Percentiles rank a stretch among this genome's conserved stretches.
These are phyloP conservation scores for Delichon dasypus DNA, from an alignment of 2,797 vertebrate species.

Conservation along the genomic window DNA sequence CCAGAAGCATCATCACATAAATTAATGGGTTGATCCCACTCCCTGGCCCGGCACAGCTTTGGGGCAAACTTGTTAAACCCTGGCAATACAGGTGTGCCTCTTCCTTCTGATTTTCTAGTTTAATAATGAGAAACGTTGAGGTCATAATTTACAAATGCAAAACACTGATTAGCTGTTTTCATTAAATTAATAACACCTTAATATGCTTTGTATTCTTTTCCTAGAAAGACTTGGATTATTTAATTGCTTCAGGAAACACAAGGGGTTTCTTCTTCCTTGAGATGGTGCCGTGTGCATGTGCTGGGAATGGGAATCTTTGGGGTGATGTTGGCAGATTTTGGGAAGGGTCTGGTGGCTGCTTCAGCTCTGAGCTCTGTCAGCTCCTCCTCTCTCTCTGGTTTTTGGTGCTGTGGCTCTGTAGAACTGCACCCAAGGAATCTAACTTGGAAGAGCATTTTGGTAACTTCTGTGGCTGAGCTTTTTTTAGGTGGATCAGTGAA, in stretches of 20 bases:
- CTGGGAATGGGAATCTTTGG: neutral
- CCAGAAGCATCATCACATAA: constrained; percentile 5
- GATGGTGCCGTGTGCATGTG: neutral
- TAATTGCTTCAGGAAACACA: neutral
- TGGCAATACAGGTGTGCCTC: neutral
- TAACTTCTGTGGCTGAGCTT: neutral
- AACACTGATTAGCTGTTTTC: constrained; percentile 17
- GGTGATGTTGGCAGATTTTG: neutral
- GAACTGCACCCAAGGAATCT: neutral
- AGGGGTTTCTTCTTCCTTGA: neutral
- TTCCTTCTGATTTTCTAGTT: neutral
- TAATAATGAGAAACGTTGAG: constrained; percentile 24
- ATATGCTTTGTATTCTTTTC: neutral
- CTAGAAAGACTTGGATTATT: neutral
- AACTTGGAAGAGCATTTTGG: neutral
- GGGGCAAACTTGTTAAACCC: constrained; percentile 5
- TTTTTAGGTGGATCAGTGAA: neutral
- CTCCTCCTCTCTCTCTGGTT: neutral
- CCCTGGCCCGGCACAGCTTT: constrained; percentile 11
- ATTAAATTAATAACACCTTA: constrained; percentile 22
- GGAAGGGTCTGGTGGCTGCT: neutral
- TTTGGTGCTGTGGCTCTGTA: neutral
- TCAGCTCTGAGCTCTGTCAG: neutral
- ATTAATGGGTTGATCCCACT: constrained; percentile 20
- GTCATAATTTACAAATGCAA: constrained; percentile 16